Conservation (phyloP, 2,888 invertebrate genomes). For the Agelastica alni region DNA sequence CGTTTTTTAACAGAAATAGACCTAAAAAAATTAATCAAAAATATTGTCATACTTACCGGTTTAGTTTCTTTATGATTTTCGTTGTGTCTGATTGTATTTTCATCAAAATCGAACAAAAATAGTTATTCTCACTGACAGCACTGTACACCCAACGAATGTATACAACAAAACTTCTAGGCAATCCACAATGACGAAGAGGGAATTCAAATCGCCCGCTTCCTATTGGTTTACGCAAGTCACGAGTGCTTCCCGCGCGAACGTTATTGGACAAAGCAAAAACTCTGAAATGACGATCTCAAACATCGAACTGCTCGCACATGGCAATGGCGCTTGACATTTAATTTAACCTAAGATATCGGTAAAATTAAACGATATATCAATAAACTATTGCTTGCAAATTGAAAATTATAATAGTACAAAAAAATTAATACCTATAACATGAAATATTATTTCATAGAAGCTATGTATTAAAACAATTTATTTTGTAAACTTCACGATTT, state of each 20-base stretch:
- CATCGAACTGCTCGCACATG: conserved; percentile 46
- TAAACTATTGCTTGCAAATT: conserved; percentile 33
- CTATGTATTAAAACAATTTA: conserved; percentile 25
- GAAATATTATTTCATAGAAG: conserved; percentile 22
- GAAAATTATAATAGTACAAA: conserved; percentile 34
- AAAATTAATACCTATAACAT: conserved; percentile 33
- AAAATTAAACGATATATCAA: conserved; percentile 14
- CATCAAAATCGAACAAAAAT: conserved; percentile 70
- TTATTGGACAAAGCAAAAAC: conserved; percentile 47
- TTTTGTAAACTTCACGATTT: conserved; percentile 34
- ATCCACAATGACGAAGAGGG: conserved; percentile 54
- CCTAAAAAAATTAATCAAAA: conserved; percentile 42
- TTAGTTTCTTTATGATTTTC: conserved; percentile 68
- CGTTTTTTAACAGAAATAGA: conserved; percentile 53
- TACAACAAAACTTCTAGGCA: conserved; percentile 57
- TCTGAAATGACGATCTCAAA: conserved; percentile 34
- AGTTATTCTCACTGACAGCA: conserved; percentile 55
- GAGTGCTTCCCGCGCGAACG: conserved; percentile 53
- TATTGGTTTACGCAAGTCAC: conserved; percentile 53
- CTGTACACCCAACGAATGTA: conserved; percentile 57
- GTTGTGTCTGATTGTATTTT: conserved; percentile 69
- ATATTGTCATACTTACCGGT: conserved; percentile 64
- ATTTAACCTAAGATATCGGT: conserved; percentile 45
- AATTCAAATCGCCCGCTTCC: conserved; percentile 55
- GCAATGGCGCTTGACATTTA: conserved; percentile 45